Evolutionary conservation across 2,113 vertebrate species (phyloP).

Genomic region (Numida meleagris): DNA sequence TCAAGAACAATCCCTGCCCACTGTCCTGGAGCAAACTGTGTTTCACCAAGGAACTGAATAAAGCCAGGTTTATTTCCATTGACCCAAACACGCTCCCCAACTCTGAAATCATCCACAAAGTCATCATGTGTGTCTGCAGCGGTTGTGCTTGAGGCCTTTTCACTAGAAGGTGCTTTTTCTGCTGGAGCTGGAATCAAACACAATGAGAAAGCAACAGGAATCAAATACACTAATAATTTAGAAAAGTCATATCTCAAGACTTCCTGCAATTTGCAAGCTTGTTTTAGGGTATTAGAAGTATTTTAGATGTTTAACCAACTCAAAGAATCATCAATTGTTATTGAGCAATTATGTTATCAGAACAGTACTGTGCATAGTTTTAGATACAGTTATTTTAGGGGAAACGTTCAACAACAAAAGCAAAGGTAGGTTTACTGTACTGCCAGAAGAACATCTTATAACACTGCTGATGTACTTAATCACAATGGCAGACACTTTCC

Average conservation of each 20-base stretch:
- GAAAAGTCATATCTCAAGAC: background rate
- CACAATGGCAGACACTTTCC: background rate
- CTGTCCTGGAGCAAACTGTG: slow-evolving; percentile 96
- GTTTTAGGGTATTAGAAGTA: background rate
- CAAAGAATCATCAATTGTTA: background rate
- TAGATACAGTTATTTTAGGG: background rate
- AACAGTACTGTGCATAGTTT: background rate
- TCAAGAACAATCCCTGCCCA: slow-evolving; percentile 98
- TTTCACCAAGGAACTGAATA: slow-evolving; percentile 95
- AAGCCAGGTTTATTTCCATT: slow-evolving; percentile 95
- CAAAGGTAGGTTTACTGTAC: background rate
- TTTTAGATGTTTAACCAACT: background rate
- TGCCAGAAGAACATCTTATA: background rate
- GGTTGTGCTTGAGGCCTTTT: slow-evolving; percentile 71
- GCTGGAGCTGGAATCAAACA: slow-evolving; percentile 66
- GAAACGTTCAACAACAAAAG: background rate
- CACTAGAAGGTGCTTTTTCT: slow-evolving; percentile 76
- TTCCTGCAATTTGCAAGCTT: background rate
- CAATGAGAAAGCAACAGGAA: background rate
- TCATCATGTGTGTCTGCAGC: slow-evolving; percentile 78
- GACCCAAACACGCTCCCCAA: slow-evolving; percentile 98
- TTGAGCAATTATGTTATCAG: background rate
- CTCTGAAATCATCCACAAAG: slow-evolving; percentile 86
- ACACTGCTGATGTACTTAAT: background rate
- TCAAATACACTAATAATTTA: background rate